Evolutionary conservation across 2,113 vertebrate genomes (phyloP), one percentile per base, ranked within the genome.

Genomic region (Damaliscus lunatus): DNA sequence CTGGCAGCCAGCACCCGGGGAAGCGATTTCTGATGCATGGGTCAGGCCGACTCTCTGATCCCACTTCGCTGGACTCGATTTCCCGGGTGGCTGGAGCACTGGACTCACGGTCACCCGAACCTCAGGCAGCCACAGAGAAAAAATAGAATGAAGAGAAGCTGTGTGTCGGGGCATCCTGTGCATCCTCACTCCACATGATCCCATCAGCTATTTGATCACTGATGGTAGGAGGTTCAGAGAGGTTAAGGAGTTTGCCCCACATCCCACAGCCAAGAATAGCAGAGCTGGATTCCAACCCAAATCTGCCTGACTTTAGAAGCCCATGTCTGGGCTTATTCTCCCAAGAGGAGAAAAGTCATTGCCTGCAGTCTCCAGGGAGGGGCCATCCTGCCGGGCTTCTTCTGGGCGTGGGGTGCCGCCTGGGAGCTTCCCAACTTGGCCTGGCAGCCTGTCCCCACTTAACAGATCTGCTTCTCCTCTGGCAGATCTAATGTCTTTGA

Each of bases 401-500:
- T n/a, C 55, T n/a, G 87, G 16, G 40, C 3, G 2, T 2, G 2
- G 4, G 53, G 23, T 23, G 15, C 48, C 16, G 1, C 36, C 27
- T 11, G 14, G 80, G 36, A 50, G 14, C 87, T 59, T 46, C 9
- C 43, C 33, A 2, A 2, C 67, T 25, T 2, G 7, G 33, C 89
- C 52, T 11, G 0, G 33, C 12, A 8, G 43, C 57, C 57, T 27
- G 48, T 57, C 83, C 62, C 36, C 27, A 13, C 52, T n/a, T 11
- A 57, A 9, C 1, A 3, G 52, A 59, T 17, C 93, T 96, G 60
- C 85, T 92, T 80, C 52, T 10, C 81, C 46, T 16, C 92, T 77
- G 80, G 84, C 98, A 99, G 99, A 99, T 95, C 96, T 99, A 98
- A 99, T 99, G 99, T 99, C 99, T 36, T 98, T 99, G 94, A 99